These are phyloP conservation scores for Apoderus coryli DNA, from an alignment of 2,888 invertebrate species.

Conservation along the genomic window DNA sequence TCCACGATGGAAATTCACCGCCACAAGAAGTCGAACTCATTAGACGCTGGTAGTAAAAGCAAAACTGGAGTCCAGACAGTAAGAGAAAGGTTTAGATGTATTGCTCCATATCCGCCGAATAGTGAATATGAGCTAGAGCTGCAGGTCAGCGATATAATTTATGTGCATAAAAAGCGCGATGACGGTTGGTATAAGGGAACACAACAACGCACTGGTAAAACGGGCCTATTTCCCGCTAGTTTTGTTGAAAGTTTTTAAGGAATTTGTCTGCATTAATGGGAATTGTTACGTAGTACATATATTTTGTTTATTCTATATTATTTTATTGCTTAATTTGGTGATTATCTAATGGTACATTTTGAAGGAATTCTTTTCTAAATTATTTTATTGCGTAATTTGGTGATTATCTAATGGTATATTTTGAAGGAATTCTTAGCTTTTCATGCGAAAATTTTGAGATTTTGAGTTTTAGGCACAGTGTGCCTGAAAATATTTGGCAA, in stretches of 20 bases:
- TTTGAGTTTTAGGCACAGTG: no score
- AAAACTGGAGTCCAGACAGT: constrained; percentile 29
- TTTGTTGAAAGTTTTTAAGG: constrained; percentile 46
- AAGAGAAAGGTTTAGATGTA: constrained; percentile 62
- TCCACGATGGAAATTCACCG: constrained; percentile 31
- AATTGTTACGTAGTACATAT: no score
- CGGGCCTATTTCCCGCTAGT: constrained; percentile 89
- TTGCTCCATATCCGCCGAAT: constrained; percentile 89
- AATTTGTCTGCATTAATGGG: no score
- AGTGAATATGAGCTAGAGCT: constrained; percentile 85
- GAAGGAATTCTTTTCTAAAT: no score
- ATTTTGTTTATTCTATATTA: no score
- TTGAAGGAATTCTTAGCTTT: no score
- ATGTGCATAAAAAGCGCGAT: constrained; percentile 81
- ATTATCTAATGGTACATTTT: no score
- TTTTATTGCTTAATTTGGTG: no score
- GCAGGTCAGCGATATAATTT: constrained; percentile 79
- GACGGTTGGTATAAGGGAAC: constrained; percentile 96
- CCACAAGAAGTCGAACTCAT: constrained; percentile 64
- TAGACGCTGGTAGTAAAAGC: constrained; percentile 48
- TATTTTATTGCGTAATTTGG: no score
- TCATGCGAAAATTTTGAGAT: no score
- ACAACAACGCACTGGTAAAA: constrained; percentile 75
- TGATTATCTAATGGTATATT: no score
- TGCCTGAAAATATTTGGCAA: no score